Evolutionary conservation across 2,797 vertebrate genomes (phyloP).

Genomic region (Clangula hyemalis): DNA sequence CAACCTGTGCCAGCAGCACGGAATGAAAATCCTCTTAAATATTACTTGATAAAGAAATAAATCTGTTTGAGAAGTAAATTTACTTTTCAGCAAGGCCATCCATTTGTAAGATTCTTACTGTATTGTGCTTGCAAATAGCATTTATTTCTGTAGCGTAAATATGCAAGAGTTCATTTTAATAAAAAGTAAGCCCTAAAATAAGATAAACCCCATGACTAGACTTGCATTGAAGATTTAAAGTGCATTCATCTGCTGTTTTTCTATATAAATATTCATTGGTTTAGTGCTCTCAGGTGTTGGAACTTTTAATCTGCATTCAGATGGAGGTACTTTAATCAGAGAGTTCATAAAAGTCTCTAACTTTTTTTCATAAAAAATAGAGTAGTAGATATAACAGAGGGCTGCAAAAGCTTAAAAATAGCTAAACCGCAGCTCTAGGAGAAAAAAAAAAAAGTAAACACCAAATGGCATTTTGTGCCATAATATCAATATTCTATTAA

Average conservation of each 20-base stretch:
- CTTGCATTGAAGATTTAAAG: constrained; percentile 85
- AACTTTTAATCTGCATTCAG: constrained; percentile 87
- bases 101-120: constrained; percentile 75
- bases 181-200: constrained; percentile 85
- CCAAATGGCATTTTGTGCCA: constrained; percentile 75
- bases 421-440: constrained; percentile 57
- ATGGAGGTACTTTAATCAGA: constrained; percentile 85
- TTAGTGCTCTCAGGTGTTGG: constrained; percentile 83
- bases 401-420: constrained; percentile 59
- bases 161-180: constrained; percentile 86
- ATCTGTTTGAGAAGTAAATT: constrained; percentile 63
- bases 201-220: constrained; percentile 87
- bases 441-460: constrained; percentile 56
- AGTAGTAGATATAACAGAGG: constrained; percentile 71
- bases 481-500: constrained; percentile 84
- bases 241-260: constrained; percentile 84
- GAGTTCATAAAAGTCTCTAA: constrained; percentile 83
- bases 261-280: constrained; percentile 87
- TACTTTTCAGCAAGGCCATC: constrained; percentile 67
- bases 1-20: neutral
- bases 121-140: constrained; percentile 82
- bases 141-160: constrained; percentile 86
- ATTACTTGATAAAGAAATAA: constrained; percentile 61
- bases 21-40: constrained; percentile 52
- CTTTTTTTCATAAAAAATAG: constrained; percentile 68